phyloP scores from a whole-genome alignment of 2,113 vertebrate genomes.

The Crotalus horridus region DNA sequence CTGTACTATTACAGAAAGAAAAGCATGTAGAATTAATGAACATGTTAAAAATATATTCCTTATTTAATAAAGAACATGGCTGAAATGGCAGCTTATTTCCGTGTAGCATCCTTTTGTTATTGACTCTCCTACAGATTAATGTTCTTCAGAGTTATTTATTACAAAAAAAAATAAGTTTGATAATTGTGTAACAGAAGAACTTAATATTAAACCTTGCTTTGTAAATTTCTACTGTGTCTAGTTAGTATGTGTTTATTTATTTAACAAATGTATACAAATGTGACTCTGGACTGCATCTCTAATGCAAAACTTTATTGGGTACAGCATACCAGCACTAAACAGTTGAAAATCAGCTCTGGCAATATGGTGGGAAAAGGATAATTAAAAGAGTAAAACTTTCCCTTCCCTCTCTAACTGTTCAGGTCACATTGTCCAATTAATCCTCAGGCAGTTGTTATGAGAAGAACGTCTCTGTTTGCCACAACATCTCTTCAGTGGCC shows the following conservation, averaged over 20 bases:
- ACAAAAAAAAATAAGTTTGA: neutral
- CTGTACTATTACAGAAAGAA: neutral
- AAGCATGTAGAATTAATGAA: neutral
- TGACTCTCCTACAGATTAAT: neutral
- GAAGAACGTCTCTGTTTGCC: too few relatives aligned
- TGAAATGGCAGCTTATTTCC: neutral
- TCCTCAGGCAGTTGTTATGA: too few relatives aligned
- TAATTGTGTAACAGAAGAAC: neutral
- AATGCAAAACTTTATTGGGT: too few relatives aligned
- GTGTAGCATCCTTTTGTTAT: neutral
- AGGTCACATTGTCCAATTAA: too few relatives aligned
- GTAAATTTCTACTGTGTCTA: neutral
- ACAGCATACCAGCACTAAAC: too few relatives aligned
- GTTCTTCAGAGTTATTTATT: neutral
- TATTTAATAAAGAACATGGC: neutral
- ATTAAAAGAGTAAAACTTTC: too few relatives aligned
- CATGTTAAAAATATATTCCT: neutral
- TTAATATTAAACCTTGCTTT: neutral
- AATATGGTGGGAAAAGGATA: too few relatives aligned
- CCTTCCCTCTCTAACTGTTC: too few relatives aligned
- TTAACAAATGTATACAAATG: neutral
- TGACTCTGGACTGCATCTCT: neutral
- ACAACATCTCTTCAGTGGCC: too few relatives aligned
- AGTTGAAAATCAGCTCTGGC: too few relatives aligned
- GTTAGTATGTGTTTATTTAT: neutral